Evolutionary conservation across 2,797 vertebrate genomes (phyloP), one percentile per base, ranked within the genome.

Genomic region (Hydrolagus colliei): DNA sequence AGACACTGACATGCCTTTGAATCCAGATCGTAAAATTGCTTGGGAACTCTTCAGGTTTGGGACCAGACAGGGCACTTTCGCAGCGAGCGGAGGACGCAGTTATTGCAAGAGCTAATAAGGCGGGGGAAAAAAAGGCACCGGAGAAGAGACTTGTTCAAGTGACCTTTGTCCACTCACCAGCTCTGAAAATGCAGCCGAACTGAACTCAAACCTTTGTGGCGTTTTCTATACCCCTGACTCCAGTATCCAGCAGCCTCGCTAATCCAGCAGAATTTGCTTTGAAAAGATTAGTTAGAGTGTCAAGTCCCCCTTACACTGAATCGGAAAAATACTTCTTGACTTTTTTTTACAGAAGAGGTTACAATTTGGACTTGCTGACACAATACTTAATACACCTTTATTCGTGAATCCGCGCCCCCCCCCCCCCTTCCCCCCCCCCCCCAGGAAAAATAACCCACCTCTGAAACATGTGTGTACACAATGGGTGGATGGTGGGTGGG

Each of bases 191-290:
- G 79, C 79, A 82, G 68, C 79, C 9, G 16, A 84, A 84, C 79
- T 84, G 79, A 84, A 84, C 68, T 32, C 65, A 84, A 27, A 84
- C 79, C 79, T 84, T 84, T 84, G 79, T 84, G 68, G 27, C 16
- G 68, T 41, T 84, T 84, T 84, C 79, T 84, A 84, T 84, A n/a
- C 79, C 79, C 63, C 5, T 52, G 32, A 84, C 41, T 84, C 79
- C 68, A 71, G 79, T n/a, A 84, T 84, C 79, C 65, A 84, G 63
- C 65, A 84, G 79, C 67, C 65, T 20, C 18, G 65, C 65, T 84
- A 84, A 84, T 84, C 79, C 79, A 84, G 79, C 65, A 84, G 79
- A 84, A 68, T 52, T 84, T 84, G 79, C 79, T 84, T 84, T 84
- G 16, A 84, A 65, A 16, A 84, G 79, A 71, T 84, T 71, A 84